Percentiles rank a stretch among this genome's conserved stretches.
These are phyloP conservation scores for Nephila pilipes DNA, from an alignment of 1,140 invertebrate species.

Conservation along the genomic window DNA sequence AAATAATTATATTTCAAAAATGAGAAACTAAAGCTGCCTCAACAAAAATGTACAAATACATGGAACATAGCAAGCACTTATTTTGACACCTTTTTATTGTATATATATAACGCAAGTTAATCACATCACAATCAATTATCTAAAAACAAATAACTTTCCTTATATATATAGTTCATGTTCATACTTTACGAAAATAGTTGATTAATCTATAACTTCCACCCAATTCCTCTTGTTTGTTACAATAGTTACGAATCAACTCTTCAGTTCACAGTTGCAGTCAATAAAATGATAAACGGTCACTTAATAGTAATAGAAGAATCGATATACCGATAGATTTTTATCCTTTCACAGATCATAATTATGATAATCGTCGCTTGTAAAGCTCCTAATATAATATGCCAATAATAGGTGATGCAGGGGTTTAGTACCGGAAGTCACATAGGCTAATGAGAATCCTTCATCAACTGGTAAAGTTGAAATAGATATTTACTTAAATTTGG, in stretches of 20 bases:
- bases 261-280: not conserved
- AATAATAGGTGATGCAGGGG: not conserved
- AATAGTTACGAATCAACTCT: not conserved
- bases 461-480: not conserved
- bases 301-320: conserved; percentile 16
- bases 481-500: too few species aligned
- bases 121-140: not conserved
- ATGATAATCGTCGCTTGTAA: not conserved
- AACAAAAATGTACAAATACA: too few species aligned
- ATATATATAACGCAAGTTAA: not conserved
- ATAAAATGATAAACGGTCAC: conserved; percentile 3
- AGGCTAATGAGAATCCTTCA: not conserved
- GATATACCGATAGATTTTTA: conserved; percentile 21
- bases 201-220: not conserved
- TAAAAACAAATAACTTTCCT: not conserved
- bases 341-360: conserved; percentile 6
- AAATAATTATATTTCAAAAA: too few species aligned
- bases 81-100: too few species aligned
- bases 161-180: not conserved
- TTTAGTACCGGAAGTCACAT: not conserved
- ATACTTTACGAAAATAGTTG: not conserved
- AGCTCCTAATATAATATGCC: not conserved
- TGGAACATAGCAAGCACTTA: too few species aligned
- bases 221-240: not conserved
- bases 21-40: too few species aligned